These are phyloP conservation scores for Dipodomys merriami DNA, from an alignment of 2,113 vertebrate genomes.

Conservation along the genomic window DNA sequence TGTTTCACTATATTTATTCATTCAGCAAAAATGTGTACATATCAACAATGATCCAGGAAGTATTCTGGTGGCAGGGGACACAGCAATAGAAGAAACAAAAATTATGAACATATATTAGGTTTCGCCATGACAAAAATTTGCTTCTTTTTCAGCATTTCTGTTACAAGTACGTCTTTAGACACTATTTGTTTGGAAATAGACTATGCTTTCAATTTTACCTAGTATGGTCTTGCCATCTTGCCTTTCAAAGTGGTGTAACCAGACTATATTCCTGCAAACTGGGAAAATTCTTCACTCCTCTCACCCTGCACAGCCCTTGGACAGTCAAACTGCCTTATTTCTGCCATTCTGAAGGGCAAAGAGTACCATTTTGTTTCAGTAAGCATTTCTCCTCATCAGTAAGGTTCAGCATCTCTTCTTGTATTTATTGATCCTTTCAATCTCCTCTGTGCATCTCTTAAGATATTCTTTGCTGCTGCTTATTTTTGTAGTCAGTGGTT, in stretches of 20 bases:
- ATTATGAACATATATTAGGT: neutral
- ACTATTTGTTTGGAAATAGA: constrained; percentile 20
- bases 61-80: neutral
- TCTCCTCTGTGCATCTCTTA: neutral
- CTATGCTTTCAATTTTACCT: neutral
- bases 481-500: constrained; percentile 49
- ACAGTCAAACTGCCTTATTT: neutral
- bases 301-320: neutral
- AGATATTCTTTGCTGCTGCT: neutral
- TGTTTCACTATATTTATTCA: neutral
- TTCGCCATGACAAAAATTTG: neutral
- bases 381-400: constrained; percentile 35
- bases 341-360: neutral
- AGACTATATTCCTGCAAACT: neutral
- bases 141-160: neutral
- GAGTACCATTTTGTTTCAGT: constrained; percentile 7
- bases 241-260: neutral
- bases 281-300: neutral
- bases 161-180: neutral
- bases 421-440: constrained; percentile 47
- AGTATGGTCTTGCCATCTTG: neutral
- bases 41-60: neutral
- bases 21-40: constrained; percentile 37
- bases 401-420: constrained; percentile 23
- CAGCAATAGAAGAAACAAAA: neutral